Evolutionary conservation across 2,113 vertebrate genomes (phyloP).

Genomic region (Atrichornis clamosus): DNA sequence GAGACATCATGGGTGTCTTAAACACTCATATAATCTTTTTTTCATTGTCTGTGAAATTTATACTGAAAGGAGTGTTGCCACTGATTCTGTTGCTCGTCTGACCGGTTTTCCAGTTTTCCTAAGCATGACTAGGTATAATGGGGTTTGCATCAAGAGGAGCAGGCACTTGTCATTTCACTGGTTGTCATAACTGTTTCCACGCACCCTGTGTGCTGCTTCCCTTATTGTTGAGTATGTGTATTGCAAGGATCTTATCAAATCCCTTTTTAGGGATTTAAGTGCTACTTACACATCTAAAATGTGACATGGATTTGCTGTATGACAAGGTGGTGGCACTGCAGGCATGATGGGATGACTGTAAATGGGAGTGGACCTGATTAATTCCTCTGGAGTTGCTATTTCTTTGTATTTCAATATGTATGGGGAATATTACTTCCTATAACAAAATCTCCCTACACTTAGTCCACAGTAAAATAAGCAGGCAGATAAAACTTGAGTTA

Average conservation of each 20-base stretch:
- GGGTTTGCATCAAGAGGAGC: background rate
- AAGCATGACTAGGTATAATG: background rate
- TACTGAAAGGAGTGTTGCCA: background rate
- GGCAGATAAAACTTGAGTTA: background rate
- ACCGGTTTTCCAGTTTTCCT: background rate
- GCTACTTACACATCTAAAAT: background rate
- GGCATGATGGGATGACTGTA: background rate
- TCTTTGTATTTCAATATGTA: background rate
- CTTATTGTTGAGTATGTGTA: background rate
- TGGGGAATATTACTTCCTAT: background rate
- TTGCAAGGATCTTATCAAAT: background rate
- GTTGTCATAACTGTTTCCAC: background rate
- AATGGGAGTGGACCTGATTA: background rate
- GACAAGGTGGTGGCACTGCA: background rate
- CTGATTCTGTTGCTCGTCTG: background rate
- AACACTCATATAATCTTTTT: background rate
- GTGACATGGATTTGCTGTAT: background rate
- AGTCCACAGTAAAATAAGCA: background rate
- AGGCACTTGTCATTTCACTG: background rate
- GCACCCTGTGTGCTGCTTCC: background rate
- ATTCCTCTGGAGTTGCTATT: background rate
- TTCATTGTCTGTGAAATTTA: background rate
- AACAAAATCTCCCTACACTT: background rate
- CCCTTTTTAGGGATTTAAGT: background rate
- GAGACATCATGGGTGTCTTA: background rate